Conservation (phyloP, 2,113 vertebrate genomes). For the Atrichornis clamosus region DNA sequence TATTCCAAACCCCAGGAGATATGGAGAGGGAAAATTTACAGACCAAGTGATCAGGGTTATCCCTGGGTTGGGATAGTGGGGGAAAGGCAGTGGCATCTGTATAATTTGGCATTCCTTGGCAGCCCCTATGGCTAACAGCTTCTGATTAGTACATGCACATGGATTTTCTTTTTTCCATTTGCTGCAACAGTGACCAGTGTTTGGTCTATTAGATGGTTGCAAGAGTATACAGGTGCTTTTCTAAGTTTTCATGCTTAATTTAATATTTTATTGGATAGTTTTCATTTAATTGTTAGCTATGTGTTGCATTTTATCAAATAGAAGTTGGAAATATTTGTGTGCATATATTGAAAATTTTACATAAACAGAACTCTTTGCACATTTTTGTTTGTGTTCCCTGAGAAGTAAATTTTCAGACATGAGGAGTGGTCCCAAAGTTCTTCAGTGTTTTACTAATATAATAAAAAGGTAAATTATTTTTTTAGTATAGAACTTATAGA, state of each 20-base stretch:
- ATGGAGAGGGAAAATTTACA: background rate
- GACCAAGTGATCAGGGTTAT: background rate
- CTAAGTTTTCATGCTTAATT: background rate
- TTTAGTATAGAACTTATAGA: background rate
- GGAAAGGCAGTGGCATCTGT: background rate
- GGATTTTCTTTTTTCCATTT: background rate
- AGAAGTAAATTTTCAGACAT: background rate
- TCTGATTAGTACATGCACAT: fast-evolving
- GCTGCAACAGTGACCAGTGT: background rate
- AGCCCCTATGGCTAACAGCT: background rate
- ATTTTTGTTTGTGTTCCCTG: background rate
- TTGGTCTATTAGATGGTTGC: background rate
- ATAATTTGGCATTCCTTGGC: background rate
- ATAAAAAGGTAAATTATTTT: background rate
- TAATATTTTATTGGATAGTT: background rate
- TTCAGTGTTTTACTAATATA: background rate
- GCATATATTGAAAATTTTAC: background rate
- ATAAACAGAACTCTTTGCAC: background rate
- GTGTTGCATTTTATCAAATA: background rate
- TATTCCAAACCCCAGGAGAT: background rate
- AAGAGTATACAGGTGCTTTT: background rate
- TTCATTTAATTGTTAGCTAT: background rate
- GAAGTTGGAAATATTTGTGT: background rate
- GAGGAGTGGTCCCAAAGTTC: background rate
- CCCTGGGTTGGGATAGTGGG: background rate